A percentile compares a stretch with the other conserved stretches of the same genome.
Evolutionary conservation across 2,113 vertebrate genomes (phyloP).

Genomic region (Desmodus rotundus): DNA sequence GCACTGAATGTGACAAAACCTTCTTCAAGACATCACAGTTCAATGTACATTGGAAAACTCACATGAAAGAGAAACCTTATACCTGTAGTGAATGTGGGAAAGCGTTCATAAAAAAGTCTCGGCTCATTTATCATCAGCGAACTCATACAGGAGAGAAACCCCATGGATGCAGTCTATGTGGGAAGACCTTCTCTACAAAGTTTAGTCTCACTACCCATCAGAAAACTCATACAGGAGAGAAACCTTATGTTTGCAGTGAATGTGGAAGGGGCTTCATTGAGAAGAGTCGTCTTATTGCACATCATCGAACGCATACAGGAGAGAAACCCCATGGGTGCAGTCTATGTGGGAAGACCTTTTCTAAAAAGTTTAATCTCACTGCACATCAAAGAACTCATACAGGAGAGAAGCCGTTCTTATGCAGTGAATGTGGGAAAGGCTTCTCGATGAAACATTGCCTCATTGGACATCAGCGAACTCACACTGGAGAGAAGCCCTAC

Average conservation of each 20-base stretch:
- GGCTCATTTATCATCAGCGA: slow-evolving; percentile 49
- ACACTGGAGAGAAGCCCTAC: slow-evolving; percentile 58
- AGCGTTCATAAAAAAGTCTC: slow-evolving; percentile 42
- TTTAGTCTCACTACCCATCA: slow-evolving; percentile 21
- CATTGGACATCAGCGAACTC: slow-evolving; percentile 40
- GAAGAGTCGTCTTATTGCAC: slow-evolving; percentile 15
- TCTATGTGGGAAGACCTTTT: slow-evolving; percentile 27
- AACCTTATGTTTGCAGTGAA: slow-evolving; percentile 41
- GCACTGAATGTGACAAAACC: slow-evolving; percentile 9
- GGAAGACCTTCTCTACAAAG: slow-evolving; percentile 52
- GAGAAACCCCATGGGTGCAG: slow-evolving; percentile 44
- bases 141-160: slow-evolving; percentile 66
- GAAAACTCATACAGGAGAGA: slow-evolving; percentile 61
- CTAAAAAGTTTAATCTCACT: background rate
- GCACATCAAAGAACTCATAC: slow-evolving; percentile 43
- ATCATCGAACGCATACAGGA: slow-evolving; percentile 39
- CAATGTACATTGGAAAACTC: slow-evolving; percentile 21
- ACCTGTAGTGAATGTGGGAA: slow-evolving; percentile 33
- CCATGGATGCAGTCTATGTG: slow-evolving; percentile 37
- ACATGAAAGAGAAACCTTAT: slow-evolving; percentile 24
- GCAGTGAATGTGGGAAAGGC: slow-evolving; percentile 61
- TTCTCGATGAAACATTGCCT: slow-evolving; percentile 55
- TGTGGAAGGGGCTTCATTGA: slow-evolving; percentile 66
- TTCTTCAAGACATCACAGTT: slow-evolving; percentile 34
- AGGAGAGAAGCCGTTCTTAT: slow-evolving; percentile 33